phyloP scores from a whole-genome alignment of 2,113 vertebrate species.

The Todiramphus chloris region DNA sequence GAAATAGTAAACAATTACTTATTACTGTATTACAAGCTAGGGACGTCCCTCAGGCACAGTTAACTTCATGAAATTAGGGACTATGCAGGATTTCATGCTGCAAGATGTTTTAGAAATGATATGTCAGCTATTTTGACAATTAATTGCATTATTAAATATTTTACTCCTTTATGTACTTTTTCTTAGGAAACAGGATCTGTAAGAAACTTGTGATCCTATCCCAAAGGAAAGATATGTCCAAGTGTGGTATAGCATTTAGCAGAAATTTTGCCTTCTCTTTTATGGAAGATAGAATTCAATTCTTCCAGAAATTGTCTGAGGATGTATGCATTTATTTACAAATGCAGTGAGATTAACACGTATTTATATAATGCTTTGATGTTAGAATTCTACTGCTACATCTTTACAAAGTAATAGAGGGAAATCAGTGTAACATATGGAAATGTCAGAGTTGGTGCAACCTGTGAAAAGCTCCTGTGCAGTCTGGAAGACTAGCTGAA shows the following conservation, averaged over 20 bases:
- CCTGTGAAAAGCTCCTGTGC: neutral
- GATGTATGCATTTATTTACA: neutral
- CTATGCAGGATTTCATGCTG: neutral
- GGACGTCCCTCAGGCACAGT: neutral
- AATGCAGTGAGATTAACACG: neutral
- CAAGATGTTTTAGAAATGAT: constrained; percentile 25
- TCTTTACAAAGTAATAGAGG: neutral
- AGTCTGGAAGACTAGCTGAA: neutral
- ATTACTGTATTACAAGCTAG: constrained; percentile 28
- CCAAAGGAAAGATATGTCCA: neutral
- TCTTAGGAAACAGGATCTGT: neutral
- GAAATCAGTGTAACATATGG: neutral
- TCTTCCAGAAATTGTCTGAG: neutral
- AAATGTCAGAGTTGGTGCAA: neutral
- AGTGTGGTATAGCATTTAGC: neutral
- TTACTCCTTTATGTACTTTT: neutral
- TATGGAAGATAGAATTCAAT: neutral
- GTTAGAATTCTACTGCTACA: neutral
- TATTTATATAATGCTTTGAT: neutral
- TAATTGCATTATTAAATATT: constrained; percentile 10
- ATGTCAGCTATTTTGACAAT: constrained; percentile 30
- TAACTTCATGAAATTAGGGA: constrained; percentile 5
- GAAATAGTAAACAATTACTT: constrained; percentile 50
- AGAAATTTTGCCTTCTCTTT: neutral
- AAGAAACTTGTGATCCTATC: neutral